A percentile compares a stretch with the other conserved stretches of the same genome.
These are phyloP conservation scores for Bovichtus diacanthus DNA, from an alignment of 2,797 vertebrate genomes.

Conservation along the genomic window DNA sequence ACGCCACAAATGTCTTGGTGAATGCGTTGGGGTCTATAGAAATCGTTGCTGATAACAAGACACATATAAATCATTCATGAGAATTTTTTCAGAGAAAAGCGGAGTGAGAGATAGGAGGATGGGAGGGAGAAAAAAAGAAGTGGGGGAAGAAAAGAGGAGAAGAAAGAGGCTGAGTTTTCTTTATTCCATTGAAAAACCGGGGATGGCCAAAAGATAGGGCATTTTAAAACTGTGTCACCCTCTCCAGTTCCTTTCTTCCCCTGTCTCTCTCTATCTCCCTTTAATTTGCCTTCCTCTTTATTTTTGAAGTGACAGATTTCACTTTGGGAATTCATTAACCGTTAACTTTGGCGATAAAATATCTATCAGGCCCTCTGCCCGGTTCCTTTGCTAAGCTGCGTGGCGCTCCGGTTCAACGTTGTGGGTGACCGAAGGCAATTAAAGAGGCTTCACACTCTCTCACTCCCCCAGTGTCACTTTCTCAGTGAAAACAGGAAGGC, in stretches of 20 bases:
- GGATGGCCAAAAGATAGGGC: conserved; percentile 96
- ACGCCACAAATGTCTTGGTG: conserved; percentile 96
- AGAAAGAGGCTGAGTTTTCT: conserved; percentile 88
- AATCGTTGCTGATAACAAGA: conserved; percentile 99
- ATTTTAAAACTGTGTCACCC: conserved; percentile 89
- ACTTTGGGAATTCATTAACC: conserved; percentile 98
- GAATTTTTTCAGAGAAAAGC: conserved; percentile 89
- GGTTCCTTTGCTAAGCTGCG: conserved; percentile 89
- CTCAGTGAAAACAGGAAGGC: conserved; percentile 74
- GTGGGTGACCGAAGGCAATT: conserved; percentile 91
- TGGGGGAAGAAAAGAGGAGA: conserved; percentile 82
- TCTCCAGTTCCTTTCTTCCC: conserved; percentile 82
- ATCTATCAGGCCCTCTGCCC: conserved; percentile 88
- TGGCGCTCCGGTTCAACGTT: conserved; percentile 89
- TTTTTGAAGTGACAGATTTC: conserved; percentile 96
- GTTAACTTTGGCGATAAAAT: conserved; percentile 97
- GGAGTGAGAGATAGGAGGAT: conserved; percentile 84
- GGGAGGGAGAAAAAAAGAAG: conserved; percentile 81
- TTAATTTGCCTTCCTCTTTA: conserved; percentile 90
- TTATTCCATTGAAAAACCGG: conserved; percentile 97
- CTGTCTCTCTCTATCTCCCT: conserved; percentile 87
- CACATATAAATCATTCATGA: conserved; percentile 99
- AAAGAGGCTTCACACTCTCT: conserved; percentile 82
- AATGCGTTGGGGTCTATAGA: conserved; percentile 99
- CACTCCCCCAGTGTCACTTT: conserved; percentile 71